A percentile compares a stretch with the other conserved stretches of the same genome.
Evolutionary conservation across 2,797 vertebrate genomes (phyloP).

Genomic region (Huso huso): DNA sequence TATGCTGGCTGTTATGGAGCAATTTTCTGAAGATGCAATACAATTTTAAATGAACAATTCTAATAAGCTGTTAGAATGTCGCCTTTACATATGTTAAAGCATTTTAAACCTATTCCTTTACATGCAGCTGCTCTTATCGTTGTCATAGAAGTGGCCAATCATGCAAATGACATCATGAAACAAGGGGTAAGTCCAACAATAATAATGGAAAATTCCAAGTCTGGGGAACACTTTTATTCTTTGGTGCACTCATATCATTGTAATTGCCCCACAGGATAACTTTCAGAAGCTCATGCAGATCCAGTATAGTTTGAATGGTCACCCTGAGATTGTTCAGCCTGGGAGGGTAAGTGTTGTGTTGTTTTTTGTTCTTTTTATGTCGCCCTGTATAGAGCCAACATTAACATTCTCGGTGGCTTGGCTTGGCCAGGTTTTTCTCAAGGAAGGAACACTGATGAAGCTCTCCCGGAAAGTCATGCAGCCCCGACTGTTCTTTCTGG

Average conservation of each 20-base stretch:
- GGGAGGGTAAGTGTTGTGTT: constrained; percentile 69
- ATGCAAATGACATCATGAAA: constrained; percentile 97
- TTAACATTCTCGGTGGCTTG: too few relatives aligned
- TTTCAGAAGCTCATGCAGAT: constrained; percentile 98
- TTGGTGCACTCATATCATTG: neutral
- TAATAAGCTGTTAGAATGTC: too few relatives aligned
- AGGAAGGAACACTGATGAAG: constrained; percentile 95
- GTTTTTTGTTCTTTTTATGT: neutral
- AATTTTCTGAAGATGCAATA: too few relatives aligned
- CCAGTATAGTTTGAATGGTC: constrained; percentile 91
- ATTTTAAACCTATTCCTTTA: neutral
- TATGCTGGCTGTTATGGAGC: too few relatives aligned
- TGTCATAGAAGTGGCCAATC: constrained; percentile 95
- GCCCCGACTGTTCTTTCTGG: constrained; percentile 94
- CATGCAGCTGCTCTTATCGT: constrained; percentile 80
- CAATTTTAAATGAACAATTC: too few relatives aligned
- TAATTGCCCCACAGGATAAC: constrained; percentile 70
- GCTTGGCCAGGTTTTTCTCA: constrained; percentile 79
- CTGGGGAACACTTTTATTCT: too few relatives aligned
- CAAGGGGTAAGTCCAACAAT: constrained; percentile 75
- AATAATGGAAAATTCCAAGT: neutral
- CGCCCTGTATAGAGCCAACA: neutral
- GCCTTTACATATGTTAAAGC: neutral
- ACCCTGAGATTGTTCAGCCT: constrained; percentile 94
- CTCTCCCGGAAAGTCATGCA: constrained; percentile 97